Evolutionary conservation across 1,140 invertebrate genomes (phyloP).

Genomic region (Diachasma alloeum): DNA sequence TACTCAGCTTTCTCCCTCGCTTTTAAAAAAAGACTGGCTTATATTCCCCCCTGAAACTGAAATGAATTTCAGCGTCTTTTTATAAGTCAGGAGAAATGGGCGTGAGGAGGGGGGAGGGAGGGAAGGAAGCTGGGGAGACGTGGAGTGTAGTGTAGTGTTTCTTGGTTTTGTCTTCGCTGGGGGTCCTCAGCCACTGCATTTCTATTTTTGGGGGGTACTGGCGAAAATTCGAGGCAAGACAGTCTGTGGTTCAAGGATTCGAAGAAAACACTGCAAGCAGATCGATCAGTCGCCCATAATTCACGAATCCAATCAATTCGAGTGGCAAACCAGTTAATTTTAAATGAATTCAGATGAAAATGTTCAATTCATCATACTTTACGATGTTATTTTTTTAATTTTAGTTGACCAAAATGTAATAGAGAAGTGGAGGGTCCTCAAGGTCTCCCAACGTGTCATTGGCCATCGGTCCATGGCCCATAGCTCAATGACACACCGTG

Average conservation of each 20-base stretch:
- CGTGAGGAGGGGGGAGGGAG: neutral
- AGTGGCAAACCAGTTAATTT: neutral
- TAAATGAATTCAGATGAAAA: neutral
- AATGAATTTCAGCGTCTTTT: neutral
- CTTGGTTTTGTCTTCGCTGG: conserved; percentile 20
- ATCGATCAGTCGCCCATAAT: neutral
- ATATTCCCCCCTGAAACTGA: neutral
- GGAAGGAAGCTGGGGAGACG: neutral
- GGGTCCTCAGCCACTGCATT: conserved; percentile 17
- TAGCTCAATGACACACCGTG: conserved; percentile 18
- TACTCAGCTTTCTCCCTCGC: neutral
- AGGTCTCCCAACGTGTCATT: conserved; percentile 21
- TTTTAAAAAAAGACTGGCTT: neutral
- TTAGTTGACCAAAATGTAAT: too few species aligned
- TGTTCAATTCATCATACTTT: too few species aligned
- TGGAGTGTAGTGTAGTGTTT: neutral
- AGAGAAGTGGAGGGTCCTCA: neutral
- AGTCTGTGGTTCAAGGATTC: conserved; percentile 5
- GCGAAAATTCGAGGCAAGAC: neutral
- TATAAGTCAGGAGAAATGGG: neutral
- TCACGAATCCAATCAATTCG: neutral
- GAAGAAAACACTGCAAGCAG: neutral
- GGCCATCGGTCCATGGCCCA: neutral
- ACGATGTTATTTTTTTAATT: too few species aligned
- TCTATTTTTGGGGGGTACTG: conserved; percentile 20